Conservation (phyloP, 64 coral and sea anemone species). For the Catalaphyllia jardinei region DNA sequence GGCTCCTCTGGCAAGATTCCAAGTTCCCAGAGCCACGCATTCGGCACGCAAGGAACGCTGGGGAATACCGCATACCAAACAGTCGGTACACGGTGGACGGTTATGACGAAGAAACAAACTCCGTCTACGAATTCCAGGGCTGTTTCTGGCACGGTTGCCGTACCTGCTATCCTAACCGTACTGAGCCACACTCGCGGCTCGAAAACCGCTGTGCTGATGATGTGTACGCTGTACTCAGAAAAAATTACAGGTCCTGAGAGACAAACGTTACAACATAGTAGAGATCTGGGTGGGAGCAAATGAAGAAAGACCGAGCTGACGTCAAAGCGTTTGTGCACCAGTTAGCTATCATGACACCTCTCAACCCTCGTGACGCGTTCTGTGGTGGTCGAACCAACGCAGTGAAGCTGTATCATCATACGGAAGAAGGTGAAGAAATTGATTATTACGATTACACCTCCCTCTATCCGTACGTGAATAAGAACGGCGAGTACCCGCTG, state of each 20-base stretch:
- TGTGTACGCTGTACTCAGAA: not conserved
- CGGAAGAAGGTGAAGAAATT: no score
- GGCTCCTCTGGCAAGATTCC: conserved; percentile 36
- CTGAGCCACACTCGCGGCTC: not conserved
- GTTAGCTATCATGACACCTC: no score
- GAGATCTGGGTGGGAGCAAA: not conserved
- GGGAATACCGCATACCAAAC: not conserved
- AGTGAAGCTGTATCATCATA: no score
- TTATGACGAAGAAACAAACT: not conserved
- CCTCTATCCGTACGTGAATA: conserved; percentile 19
- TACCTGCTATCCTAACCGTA: not conserved
- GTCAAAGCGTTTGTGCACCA: not conserved
- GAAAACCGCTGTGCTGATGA: not conserved
- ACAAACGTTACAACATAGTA: not conserved
- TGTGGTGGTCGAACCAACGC: no score
- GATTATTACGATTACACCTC: not conserved
- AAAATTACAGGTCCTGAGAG: not conserved
- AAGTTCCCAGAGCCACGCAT: not conserved
- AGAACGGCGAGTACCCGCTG: not conserved
- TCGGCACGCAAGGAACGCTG: no score
- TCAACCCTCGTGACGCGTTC: no score
- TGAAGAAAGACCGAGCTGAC: not conserved
- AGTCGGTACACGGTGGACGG: not conserved
- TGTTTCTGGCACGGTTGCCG: no score
- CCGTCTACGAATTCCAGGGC: conserved; percentile 2